phyloP scores from a whole-genome alignment of 2,113 vertebrate genomes.

The Diphyllodes magnificus region DNA sequence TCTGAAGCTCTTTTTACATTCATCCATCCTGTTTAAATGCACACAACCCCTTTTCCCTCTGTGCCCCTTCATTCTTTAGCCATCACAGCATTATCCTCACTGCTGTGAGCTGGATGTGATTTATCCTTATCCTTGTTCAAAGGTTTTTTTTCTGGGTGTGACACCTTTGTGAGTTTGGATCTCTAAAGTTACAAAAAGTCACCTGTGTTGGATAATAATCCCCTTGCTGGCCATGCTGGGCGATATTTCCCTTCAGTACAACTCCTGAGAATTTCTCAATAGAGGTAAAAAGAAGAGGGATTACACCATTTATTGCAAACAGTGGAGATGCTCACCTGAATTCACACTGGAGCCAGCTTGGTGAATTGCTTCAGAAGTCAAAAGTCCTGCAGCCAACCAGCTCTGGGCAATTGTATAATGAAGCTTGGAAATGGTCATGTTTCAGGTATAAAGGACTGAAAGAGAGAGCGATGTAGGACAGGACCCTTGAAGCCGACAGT shows the following conservation, averaged over 20 bases:
- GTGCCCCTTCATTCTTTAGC: not conserved
- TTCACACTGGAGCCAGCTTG: rapidly evolving
- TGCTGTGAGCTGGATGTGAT: not conserved
- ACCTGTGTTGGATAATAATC: not conserved
- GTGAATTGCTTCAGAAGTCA: not conserved
- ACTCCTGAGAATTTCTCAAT: not conserved
- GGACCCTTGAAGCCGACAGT: not conserved
- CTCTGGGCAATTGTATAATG: not conserved
- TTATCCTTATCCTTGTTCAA: not conserved
- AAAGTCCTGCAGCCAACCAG: not conserved
- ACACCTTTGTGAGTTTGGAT: not conserved
- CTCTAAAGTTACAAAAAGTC: not conserved
- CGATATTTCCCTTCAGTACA: not conserved
- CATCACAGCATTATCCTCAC: not conserved
- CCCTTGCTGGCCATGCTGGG: not conserved
- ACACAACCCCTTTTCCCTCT: not conserved
- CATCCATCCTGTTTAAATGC: not conserved
- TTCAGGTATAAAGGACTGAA: not conserved
- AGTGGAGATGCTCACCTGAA: not conserved
- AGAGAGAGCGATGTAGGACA: not conserved
- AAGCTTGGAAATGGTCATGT: not conserved
- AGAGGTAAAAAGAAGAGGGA: not conserved
- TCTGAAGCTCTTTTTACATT: not conserved
- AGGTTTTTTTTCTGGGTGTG: not conserved
- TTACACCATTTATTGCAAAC: not conserved